Conservation (phyloP, 2,888 invertebrate species). For the Tetranychus truncatus region DNA sequence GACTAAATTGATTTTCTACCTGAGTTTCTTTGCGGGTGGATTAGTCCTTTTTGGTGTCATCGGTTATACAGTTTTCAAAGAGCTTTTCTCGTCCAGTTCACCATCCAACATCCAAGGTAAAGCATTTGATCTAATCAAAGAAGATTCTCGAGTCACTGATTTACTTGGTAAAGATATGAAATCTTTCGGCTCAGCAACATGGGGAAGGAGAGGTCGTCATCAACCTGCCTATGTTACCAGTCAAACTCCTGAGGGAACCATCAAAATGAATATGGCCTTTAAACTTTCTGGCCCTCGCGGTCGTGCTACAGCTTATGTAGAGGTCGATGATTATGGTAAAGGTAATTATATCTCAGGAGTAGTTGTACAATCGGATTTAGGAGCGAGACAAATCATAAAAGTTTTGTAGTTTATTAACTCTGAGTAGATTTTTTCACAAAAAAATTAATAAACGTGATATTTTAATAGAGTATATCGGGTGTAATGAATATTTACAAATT, state of each 20-base stretch:
- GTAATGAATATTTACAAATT: neutral
- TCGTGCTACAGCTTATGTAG: neutral
- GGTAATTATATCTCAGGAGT: neutral
- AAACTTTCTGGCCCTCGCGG: neutral
- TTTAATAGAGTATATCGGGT: neutral
- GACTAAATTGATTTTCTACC: neutral
- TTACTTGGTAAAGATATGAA: neutral
- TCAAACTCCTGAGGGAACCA: neutral
- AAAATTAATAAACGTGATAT: too few species aligned
- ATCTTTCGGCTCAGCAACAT: neutral
- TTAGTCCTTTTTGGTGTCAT: neutral
- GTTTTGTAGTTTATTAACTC: neutral
- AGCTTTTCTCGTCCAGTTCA: neutral
- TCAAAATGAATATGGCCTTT: neutral
- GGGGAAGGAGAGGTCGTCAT: neutral
- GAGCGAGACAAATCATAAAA: neutral
- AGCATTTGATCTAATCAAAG: neutral
- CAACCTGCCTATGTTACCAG: neutral
- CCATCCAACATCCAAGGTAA: neutral
- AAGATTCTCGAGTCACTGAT: neutral
- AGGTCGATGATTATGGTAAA: neutral
- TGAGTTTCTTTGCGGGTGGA: constrained; percentile 5
- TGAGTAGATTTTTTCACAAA: neutral
- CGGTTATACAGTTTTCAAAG: neutral
- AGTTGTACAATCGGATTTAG: neutral